Base-by-base conservation (phyloP, 1,140 invertebrate species). In the Brachionus angularis region DNA sequence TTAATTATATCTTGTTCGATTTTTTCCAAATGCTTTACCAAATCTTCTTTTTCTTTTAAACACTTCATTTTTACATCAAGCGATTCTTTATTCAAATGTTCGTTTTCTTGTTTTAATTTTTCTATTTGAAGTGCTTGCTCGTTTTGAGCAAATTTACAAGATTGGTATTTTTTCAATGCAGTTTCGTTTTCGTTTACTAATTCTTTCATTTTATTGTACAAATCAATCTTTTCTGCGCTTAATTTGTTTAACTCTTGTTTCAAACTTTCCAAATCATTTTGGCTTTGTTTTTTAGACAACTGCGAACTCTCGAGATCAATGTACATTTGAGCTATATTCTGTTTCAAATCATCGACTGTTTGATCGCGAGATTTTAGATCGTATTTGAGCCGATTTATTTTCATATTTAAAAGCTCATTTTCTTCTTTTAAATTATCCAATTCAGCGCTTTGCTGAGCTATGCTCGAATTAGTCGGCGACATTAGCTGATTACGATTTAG, bases 251-350 rank as follows among this genome's bases (percentile, higher is more conserved):
- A 34, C n/a, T 67, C 42, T 33, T 10, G 10, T 67, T 29, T 29
- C 36, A 67, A 46, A 29, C 21, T 16, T 67, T 67, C 62, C 1
- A 67, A 44, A 47, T 67, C 62, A 5, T 2, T 47, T 47, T 47
- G 27, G 36, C 46, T 34, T 25, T 67, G 39, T 10, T 25, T 46
- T 47, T 50, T 46, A 29, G 23, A 29, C 8, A 50, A 16, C 4
- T 29, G 27, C 0, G 10, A n/a, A 3, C 29, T 34, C 5, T 67
- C 62, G 1, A 67, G 14, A 5, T 67, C 62, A 16, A 67, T 50
- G 14, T 47, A 46, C 62, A 67, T 67, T 67, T 67, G 62, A 18
- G 62, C 62, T 5, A 67, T 67, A 34, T 67, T 46, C n/a, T 46
- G 47, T 29, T 67, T 67, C 23, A 67, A 25, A 49, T 67, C 62